phyloP scores from a whole-genome alignment of 2,888 invertebrate genomes.

The Aethes cnicana region DNA sequence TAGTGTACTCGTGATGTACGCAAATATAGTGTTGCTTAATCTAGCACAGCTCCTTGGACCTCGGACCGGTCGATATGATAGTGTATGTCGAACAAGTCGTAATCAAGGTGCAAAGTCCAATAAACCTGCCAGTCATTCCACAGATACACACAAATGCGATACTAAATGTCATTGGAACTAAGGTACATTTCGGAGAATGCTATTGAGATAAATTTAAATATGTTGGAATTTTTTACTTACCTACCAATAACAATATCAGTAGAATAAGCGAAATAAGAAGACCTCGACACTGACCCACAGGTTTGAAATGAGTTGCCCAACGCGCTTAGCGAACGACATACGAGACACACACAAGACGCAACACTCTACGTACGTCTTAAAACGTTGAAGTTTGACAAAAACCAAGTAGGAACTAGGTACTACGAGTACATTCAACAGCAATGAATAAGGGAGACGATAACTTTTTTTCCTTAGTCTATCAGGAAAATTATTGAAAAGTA shows the following conservation, averaged over 20 bases:
- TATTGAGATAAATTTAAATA: no score
- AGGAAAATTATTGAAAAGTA: no score
- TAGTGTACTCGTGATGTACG: neutral
- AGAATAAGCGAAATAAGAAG: neutral
- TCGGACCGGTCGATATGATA: conserved; percentile 14
- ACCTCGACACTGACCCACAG: conserved; percentile 25
- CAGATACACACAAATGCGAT: conserved; percentile 11
- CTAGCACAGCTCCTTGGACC: conserved; percentile 18
- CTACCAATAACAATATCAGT: conserved; percentile 8
- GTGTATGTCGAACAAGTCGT: conserved; percentile 3
- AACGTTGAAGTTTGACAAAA: no score
- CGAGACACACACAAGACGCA: conserved; percentile 4
- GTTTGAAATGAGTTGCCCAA: conserved; percentile 2
- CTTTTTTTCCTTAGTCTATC: no score
- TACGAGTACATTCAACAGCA: no score
- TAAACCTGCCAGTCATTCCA: conserved; percentile 11
- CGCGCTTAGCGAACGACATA: conserved; percentile 9
- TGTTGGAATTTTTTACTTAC: no score
- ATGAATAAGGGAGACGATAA: no score
- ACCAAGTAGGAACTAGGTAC: no score
- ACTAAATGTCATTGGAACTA: no score
- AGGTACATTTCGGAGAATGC: no score
- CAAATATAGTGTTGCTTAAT: neutral
- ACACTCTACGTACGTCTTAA: conserved; percentile 9
- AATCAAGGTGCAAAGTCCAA: conserved; percentile 15